Conservation (phyloP, 2,888 invertebrate genomes). For the Balanococcus diminutus region DNA sequence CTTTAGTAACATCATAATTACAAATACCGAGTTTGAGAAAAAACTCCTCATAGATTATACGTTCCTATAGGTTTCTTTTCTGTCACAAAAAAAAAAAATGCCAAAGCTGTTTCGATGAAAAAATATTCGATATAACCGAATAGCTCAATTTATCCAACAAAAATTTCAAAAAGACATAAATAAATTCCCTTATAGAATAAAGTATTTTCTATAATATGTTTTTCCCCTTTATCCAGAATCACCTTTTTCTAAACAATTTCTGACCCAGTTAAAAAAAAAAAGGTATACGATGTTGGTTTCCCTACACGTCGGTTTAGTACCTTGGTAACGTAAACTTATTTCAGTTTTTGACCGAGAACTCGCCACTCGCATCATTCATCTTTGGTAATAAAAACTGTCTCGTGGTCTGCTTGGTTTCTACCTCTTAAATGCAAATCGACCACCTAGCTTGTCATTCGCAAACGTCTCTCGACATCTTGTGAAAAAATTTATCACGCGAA, state of each 20-base stretch:
- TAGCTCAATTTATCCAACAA: neutral
- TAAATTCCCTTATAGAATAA: neutral
- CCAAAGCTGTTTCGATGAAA: neutral
- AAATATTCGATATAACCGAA: neutral
- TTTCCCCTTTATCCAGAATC: neutral
- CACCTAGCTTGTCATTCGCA: neutral
- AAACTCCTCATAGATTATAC: neutral
- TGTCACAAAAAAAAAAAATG: neutral
- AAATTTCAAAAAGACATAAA: neutral
- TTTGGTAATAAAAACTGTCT: constrained; percentile 34
- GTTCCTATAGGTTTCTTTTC: neutral
- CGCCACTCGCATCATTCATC: constrained; percentile 9
- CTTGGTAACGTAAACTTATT: constrained; percentile 9
- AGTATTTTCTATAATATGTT: constrained; percentile 42
- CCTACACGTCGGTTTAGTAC: neutral
- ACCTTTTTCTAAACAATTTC: constrained; percentile 43
- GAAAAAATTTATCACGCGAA: neutral
- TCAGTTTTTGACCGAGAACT: constrained; percentile 16
- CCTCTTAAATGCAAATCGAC: constrained; percentile 18
- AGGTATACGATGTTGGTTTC: neutral
- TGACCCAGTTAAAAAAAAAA: constrained; percentile 12
- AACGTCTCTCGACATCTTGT: neutral
- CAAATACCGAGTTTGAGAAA: neutral
- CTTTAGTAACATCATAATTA: constrained; percentile 19
- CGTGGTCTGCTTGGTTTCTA: neutral